phyloP scores from a whole-genome alignment of 2,797 vertebrate genomes.

The Peromyscus melanophrys region DNA sequence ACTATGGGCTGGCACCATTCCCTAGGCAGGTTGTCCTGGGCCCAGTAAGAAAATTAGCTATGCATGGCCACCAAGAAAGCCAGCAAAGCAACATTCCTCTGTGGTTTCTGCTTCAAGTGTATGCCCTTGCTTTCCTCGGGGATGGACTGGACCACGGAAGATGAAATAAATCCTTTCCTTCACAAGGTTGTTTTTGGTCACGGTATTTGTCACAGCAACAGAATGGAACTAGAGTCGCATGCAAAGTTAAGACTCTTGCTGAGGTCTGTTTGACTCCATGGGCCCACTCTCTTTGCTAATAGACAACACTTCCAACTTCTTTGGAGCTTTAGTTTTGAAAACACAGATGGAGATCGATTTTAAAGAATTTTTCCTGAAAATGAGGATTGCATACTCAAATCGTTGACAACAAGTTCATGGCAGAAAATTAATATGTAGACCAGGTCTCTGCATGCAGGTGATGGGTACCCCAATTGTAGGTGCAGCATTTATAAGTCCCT shows the following conservation, averaged over 20 bases:
- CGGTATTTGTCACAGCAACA: not conserved
- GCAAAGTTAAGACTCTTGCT: not conserved
- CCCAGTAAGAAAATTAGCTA: not conserved
- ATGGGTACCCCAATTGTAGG: not conserved
- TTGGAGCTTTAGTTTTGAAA: conserved; percentile 19
- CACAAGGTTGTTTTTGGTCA: not conserved
- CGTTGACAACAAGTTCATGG: not conserved
- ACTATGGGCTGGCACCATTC: not conserved
- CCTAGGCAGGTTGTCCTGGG: not conserved
- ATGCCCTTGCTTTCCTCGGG: not conserved
- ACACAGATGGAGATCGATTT: not conserved
- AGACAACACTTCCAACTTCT: conserved; percentile 5
- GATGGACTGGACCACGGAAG: not conserved
- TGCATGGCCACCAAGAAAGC: not conserved
- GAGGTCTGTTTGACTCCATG: not conserved
- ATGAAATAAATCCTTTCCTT: not conserved
- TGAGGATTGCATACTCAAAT: not conserved
- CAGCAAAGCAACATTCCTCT: not conserved
- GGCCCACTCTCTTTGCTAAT: not conserved
- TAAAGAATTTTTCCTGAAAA: conserved; percentile 45
- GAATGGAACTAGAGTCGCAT: not conserved
- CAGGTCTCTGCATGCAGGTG: not conserved
- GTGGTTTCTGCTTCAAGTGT: not conserved
- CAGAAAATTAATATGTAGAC: not conserved
- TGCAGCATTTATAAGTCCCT: not conserved